These are phyloP conservation scores for Phoenicopterus ruber DNA, from an alignment of 2,113 vertebrate genomes.

Conservation along the genomic window DNA sequence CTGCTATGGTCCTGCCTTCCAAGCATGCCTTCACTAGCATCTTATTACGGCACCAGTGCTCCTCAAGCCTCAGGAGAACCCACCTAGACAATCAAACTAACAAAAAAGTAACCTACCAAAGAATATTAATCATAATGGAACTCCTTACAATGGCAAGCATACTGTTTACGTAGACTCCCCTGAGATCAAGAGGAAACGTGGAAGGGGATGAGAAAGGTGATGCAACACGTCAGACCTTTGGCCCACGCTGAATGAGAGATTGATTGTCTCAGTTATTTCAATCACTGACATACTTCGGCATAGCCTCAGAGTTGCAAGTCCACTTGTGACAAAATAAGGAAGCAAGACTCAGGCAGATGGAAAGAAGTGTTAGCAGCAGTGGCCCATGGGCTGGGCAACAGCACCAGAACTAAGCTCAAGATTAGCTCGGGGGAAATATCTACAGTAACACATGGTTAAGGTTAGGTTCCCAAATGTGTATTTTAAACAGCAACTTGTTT, in stretches of 20 bases:
- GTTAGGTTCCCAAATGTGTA: not conserved
- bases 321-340: not conserved
- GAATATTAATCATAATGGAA: not conserved
- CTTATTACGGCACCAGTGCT: not conserved
- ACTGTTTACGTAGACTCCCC: not conserved
- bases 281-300: not conserved
- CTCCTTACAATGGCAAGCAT: not conserved
- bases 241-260: fast-evolving
- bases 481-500: not conserved
- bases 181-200: not conserved
- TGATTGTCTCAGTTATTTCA: not conserved
- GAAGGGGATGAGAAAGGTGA: not conserved
- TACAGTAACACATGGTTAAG: not conserved
- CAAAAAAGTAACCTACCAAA: not conserved
- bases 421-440: not conserved
- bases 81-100: not conserved
- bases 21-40: fast-evolving
- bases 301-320: not conserved
- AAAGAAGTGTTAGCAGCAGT: not conserved
- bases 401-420: not conserved
- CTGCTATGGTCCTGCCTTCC: not conserved
- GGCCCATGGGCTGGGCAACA: not conserved
- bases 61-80: not conserved
- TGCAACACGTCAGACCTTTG: not conserved
- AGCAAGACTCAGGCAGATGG: not conserved